Conservation (phyloP, 2,797 vertebrate species). For the Sebastes cheni region DNA sequence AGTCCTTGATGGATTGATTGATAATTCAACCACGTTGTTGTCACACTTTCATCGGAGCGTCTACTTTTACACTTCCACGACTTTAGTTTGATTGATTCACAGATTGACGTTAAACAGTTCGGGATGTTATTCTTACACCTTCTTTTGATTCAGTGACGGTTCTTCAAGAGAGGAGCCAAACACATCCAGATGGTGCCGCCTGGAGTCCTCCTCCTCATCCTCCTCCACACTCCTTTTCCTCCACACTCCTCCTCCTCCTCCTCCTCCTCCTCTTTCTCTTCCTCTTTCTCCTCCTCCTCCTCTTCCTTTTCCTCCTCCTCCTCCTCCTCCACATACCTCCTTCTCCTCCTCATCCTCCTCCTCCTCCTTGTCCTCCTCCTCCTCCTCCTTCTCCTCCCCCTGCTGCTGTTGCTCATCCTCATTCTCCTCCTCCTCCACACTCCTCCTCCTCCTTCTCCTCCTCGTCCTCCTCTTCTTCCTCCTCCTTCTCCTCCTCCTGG, state of each 20-base stretch:
- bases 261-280: background rate
- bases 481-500: no score
- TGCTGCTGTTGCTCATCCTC: constrained; percentile 6
- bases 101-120: background rate
- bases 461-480: background rate
- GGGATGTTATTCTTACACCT: constrained; percentile 14
- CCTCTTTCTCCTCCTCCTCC: rapidly evolving
- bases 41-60: background rate
- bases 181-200: constrained; percentile 55
- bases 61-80: background rate
- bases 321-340: no score
- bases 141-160: constrained; percentile 5
- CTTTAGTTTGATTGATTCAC: constrained; percentile 2
- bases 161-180: constrained; percentile 38
- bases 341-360: background rate
- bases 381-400: background rate
- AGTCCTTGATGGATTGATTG: background rate
- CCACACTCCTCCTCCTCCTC: constrained; percentile 18
- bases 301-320: no score
- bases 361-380: background rate
- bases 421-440: no score
- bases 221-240: background rate
- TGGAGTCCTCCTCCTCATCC: constrained; percentile 1
- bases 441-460: no score
- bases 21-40: background rate